Conservation (phyloP, 2,113 vertebrate genomes). For the Phyllostomus hastatus region DNA sequence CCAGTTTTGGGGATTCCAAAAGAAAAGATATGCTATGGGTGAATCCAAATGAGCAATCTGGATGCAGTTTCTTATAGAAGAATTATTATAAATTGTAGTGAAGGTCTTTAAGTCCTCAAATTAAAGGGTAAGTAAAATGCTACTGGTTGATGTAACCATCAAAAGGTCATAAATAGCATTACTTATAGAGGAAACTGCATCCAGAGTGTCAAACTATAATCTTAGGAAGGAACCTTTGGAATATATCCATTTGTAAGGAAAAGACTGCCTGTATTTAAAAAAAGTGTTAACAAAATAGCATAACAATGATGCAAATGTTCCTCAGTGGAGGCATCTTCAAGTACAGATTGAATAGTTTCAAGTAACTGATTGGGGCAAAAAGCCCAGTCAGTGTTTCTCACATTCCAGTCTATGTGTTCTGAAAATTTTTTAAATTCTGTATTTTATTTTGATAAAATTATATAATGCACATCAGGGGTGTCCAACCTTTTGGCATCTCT, state of each 20-base stretch:
- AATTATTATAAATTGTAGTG: slow-evolving; percentile 4
- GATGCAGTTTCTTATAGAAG: not conserved
- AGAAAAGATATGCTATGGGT: not conserved
- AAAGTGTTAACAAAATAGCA: not conserved
- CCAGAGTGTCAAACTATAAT: not conserved
- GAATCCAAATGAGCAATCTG: slow-evolving; percentile 5
- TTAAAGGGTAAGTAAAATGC: not conserved
- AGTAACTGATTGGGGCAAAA: not conserved
- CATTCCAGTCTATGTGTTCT: not conserved
- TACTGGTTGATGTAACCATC: not conserved
- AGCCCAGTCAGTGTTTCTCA: not conserved
- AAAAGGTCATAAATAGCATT: not conserved
- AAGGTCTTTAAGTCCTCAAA: not conserved
- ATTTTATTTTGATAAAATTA: slow-evolving; percentile 13
- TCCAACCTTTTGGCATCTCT: no score
- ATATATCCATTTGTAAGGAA: slow-evolving; percentile 16
- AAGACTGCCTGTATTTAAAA: not conserved
- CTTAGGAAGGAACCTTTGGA: slow-evolving; percentile 12
- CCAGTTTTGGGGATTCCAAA: not conserved
- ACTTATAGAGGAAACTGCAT: slow-evolving; percentile 18
- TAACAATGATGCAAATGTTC: not conserved
- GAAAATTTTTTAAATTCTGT: not conserved
- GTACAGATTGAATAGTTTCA: not conserved
- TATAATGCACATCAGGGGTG: not conserved
- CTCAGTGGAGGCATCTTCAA: not conserved